Evolutionary conservation across 2,888 invertebrate genomes (phyloP), one percentile per base, ranked within the genome.

Genomic region (Dryocosmus kuriphilus): DNA sequence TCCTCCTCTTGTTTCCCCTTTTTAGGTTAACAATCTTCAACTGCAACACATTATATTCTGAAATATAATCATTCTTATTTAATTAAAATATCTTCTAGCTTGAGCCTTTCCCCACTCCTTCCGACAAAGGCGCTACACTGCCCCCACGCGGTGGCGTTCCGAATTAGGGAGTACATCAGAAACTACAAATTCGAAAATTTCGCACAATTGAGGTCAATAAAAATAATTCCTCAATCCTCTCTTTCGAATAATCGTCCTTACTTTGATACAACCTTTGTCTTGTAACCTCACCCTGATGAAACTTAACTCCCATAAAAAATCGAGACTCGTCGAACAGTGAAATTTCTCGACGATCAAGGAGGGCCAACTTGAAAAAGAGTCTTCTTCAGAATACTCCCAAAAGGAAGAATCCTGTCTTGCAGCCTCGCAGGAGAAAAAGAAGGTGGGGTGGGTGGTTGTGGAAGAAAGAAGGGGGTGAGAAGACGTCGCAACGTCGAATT

Each of bases 401-500:
- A 80, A 61, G 65, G 51, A 60, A 78, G 79, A 74, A 74, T 78
- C 57, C 14, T 24, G 11, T 24, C 57, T 24, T 79, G 27, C 32
- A 32, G 11, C 11, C 57, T 24, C 78, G 27, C 32, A 32, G 75
- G n/a, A 63, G 55, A 55, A 78, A 78, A 81, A 41, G 24, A 60
- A 74, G 27, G 30, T 30, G 65, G 62, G 76, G 75, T 67, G 16
- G 74, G 73, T 35, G 74, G 73, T 35, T 60, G 60, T 74, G 78
- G 38, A 80, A 76, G 74, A 79, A 71, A 71, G 51, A n/a, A 71
- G 67, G 67, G 27, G 67, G 67, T 16, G 77, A 76, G 63, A 79
- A 80, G 80, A 81, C 80, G 76, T 55, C 51, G 79, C 80, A 83
- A 81, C 79, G 85, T 85, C 87, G 85, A 85, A 81, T 85, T 83